Conservation (phyloP, 1,140 invertebrate species). For the Leptinotarsa defecta region DNA sequence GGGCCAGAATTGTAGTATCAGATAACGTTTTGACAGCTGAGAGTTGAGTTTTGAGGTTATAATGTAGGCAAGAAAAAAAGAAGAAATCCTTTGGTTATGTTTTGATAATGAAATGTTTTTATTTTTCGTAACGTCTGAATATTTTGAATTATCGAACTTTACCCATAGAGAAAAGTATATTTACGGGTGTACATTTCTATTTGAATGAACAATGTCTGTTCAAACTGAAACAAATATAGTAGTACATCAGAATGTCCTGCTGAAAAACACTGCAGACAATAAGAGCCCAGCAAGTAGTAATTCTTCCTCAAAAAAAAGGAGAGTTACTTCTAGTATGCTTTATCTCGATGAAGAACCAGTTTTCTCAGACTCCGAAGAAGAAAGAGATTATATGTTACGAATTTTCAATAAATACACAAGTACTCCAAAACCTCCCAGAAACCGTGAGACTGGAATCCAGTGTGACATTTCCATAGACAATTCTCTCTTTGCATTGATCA, state of each 20-base stretch:
- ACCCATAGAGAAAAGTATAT: no score
- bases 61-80: no score
- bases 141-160: no score
- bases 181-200: no score
- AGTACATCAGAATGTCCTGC: not conserved
- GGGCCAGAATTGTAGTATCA: no score
- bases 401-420: not conserved
- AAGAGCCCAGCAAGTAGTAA: not conserved
- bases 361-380: constrained; percentile 8
- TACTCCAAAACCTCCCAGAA: not conserved
- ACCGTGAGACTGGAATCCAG: not conserved
- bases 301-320: not conserved
- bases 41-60: no score
- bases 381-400: not conserved
- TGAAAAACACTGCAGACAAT: not conserved
- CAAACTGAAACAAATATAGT: not conserved
- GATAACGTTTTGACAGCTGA: no score
- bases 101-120: no score
- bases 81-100: no score
- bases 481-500: not conserved
- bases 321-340: constrained; percentile 4
- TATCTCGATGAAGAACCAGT: constrained; percentile 1
- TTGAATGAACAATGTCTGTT: not conserved
- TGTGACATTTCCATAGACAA: not conserved
- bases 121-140: no score